Evolutionary conservation across 2,797 vertebrate genomes (phyloP).

Genomic region (Xyrichtys novacula): DNA sequence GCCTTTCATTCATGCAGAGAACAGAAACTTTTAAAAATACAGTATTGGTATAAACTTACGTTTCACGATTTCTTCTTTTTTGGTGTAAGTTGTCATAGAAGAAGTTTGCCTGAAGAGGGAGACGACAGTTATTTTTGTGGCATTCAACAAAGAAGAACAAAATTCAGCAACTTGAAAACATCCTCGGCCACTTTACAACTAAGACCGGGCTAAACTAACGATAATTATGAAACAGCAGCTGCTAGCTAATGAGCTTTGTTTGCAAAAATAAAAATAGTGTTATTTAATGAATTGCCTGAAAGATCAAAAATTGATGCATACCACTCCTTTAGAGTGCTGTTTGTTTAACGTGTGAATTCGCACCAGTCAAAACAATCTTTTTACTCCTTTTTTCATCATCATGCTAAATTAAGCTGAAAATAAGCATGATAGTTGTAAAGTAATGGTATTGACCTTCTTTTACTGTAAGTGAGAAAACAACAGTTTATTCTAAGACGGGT

Average conservation of each 20-base stretch:
- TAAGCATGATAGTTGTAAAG: neutral
- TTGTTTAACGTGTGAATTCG: too few relatives aligned
- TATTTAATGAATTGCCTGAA: neutral
- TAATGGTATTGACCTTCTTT: neutral
- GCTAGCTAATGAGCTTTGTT: neutral
- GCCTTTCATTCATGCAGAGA: neutral
- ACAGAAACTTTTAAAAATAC: neutral
- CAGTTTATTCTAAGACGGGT: neutral
- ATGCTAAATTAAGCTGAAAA: neutral
- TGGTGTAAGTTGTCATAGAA: neutral
- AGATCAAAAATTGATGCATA: neutral
- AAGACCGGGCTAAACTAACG: neutral
- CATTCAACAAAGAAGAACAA: neutral
- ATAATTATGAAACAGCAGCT: neutral
- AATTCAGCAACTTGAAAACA: neutral
- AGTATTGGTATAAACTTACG: slow-evolving; percentile 62
- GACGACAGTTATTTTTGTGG: neutral
- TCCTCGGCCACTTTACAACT: neutral
- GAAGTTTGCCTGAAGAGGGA: neutral
- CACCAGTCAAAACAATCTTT: neutral
- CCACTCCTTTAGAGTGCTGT: too few relatives aligned
- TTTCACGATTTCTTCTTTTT: slow-evolving; percentile 32
- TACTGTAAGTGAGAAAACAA: neutral
- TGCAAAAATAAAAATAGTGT: neutral
- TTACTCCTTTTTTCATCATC: neutral